Evolutionary conservation across 2,797 vertebrate genomes (phyloP).

Genomic region (Atherinosoma microstoma): DNA sequence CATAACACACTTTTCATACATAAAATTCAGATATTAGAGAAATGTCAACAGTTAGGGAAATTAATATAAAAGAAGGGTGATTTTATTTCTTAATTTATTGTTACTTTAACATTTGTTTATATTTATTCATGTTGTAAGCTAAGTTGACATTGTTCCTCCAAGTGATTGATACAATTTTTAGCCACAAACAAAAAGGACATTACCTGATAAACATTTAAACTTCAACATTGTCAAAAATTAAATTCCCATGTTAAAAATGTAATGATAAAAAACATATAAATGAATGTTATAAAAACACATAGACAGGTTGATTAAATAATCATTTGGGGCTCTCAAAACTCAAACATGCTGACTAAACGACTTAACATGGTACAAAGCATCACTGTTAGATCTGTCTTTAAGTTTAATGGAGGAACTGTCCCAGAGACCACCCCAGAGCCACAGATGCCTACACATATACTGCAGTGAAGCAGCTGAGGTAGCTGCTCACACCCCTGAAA

Average conservation of each 20-base stretch:
- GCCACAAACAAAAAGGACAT: conserved; percentile 9
- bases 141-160: not conserved
- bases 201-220: not conserved
- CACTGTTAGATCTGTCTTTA: conserved; percentile 1
- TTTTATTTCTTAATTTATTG: not conserved
- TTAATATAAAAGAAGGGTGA: not conserved
- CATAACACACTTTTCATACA: not conserved
- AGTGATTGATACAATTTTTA: not conserved
- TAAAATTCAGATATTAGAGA: not conserved
- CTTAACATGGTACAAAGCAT: not conserved
- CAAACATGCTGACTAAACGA: conserved; percentile 1
- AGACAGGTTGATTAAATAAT: not conserved
- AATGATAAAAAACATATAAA: not conserved
- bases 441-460: conserved; percentile 15
- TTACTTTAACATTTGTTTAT: not conserved
- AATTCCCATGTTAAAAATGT: not conserved
- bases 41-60: not conserved
- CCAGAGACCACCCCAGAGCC: conserved; percentile 30
- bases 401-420: conserved; percentile 20
- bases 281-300: not conserved
- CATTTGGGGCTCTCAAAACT: not conserved
- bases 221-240: not conserved
- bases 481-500: conserved; percentile 40
- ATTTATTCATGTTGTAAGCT: conserved; percentile 28
- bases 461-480: conserved; percentile 65